These are phyloP conservation scores for Meteorus sp. DNA, from an alignment of 1,140 invertebrate genomes.

Conservation along the genomic window DNA sequence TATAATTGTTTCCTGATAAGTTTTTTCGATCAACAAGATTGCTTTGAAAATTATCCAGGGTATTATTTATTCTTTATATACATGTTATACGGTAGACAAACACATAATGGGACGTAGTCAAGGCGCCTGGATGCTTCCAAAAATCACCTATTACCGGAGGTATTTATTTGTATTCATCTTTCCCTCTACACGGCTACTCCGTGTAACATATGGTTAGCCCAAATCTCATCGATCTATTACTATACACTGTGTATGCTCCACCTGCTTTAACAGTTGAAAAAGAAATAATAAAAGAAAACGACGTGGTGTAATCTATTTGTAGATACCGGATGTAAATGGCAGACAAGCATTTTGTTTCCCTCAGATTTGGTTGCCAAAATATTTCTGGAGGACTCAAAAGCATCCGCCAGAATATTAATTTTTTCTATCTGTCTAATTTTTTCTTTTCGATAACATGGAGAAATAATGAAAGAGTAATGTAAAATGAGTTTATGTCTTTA, in stretches of 20 bases:
- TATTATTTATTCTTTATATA: conserved; percentile 15
- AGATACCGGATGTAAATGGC: too few species aligned
- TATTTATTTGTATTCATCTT: not conserved
- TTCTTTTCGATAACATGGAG: too few species aligned
- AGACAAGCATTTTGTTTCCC: too few species aligned
- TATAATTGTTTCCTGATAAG: conserved; percentile 37
- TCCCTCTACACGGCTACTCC: conserved; percentile 7
- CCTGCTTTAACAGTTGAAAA: conserved; percentile 36
- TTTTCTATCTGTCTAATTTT: too few species aligned
- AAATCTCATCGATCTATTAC: conserved; percentile 40
- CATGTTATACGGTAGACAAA: not conserved
- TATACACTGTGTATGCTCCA: conserved; percentile 41
- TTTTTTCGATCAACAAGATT: conserved; percentile 5
- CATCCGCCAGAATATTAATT: too few species aligned
- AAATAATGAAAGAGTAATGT: too few species aligned
- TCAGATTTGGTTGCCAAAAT: too few species aligned
- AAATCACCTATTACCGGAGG: conserved; percentile 37
- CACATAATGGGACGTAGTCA: not conserved
- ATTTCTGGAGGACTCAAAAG: too few species aligned
- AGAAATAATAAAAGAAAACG: too few species aligned
- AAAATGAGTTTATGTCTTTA: too few species aligned
- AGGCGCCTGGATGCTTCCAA: conserved; percentile 28
- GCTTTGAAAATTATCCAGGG: conserved; percentile 18
- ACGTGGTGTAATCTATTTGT: too few species aligned
- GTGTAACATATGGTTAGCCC: conserved; percentile 48